Evolutionary conservation across 2,888 invertebrate genomes (phyloP), one percentile per base, ranked within the genome.

Genomic region (Bimastos eiseni): DNA sequence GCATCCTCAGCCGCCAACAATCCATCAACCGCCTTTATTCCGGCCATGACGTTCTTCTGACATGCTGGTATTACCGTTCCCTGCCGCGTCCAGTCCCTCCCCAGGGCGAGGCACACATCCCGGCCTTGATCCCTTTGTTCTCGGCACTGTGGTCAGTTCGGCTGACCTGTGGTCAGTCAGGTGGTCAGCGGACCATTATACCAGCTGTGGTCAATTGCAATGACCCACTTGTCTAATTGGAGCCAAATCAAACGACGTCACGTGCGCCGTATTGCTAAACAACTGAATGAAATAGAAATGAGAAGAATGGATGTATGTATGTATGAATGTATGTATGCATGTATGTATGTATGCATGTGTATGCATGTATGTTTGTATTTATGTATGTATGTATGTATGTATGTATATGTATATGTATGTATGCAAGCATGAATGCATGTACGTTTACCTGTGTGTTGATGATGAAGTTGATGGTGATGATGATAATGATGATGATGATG

Each of bases 11-110:
- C 70, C 70, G 30, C 70, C 70, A n/a, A 70, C 70, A 30, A 70
- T 70, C 70, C 70, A 70, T 70, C 70, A 70, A 70, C 70, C 70
- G 70, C 70, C 70, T n/a, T 70, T n/a, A 30, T 70, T n/a, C 70
- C 70, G 8, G 17, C 70, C 70, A 70, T 70, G 70, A 11, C 70
- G 70, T n/a, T 70, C 70, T 70, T 70, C n/a, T 70, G 70, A 70
- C 70, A 70, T n/a, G 30, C 70, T 4, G 6, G 70, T n/a, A 70
- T 70, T 70, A 70, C 70, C 70, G 1, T 13, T 70, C 70, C n/a
- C 4, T 4, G 30, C 4, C 1, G 30, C n/a, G 5, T n/a, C 70
- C 70, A 70, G n/a, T n/a, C 70, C n/a, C 30, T 70, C 70, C n/a
- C 70, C n/a, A n/a, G 70, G n/a, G n/a, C 70, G 11, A n/a, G 70